A percentile compares a stretch with the other conserved stretches of the same genome.
Conservation (phyloP, 2,113 vertebrate species). For the Platycercus adscitus region DNA sequence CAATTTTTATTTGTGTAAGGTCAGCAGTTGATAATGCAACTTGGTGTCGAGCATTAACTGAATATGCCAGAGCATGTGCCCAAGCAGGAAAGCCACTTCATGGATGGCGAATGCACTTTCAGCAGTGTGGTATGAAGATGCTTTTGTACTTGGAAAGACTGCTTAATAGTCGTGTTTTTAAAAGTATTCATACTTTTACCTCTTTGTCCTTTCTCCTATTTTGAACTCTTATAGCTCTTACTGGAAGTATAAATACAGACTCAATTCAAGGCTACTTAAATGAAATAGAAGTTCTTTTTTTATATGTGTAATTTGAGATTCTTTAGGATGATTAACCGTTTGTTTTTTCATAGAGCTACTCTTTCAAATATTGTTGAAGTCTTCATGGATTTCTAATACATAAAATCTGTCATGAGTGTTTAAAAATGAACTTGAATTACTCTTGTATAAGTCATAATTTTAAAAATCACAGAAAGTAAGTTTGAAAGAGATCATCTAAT, state of each 20-base stretch:
- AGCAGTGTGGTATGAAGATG: constrained; percentile 84
- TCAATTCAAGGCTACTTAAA: neutral
- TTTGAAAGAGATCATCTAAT: neutral
- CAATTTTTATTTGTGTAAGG: constrained; percentile 71
- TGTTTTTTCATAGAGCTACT: neutral
- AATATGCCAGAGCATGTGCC: constrained; percentile 92
- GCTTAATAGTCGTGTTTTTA: neutral
- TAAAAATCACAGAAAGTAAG: neutral
- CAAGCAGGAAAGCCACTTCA: constrained; percentile 90
- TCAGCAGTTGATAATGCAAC: constrained; percentile 80
- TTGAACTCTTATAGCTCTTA: fast-evolving
- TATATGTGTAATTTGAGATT: neutral
- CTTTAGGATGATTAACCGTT: neutral
- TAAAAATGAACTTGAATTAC: neutral
- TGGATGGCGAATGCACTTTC: constrained; percentile 85
- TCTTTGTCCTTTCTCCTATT: neutral
- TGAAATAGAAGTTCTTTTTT: neutral
- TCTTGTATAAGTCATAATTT: neutral
- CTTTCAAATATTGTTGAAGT: neutral
- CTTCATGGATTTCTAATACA: neutral
- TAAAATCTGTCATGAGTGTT: neutral
- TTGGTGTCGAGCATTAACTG: constrained; percentile 89
- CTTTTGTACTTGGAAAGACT: neutral
- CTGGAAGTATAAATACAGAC: neutral
- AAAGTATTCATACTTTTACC: neutral